These are phyloP conservation scores for Ceyx margarethae DNA, from an alignment of 2,113 vertebrate genomes.

Conservation along the genomic window DNA sequence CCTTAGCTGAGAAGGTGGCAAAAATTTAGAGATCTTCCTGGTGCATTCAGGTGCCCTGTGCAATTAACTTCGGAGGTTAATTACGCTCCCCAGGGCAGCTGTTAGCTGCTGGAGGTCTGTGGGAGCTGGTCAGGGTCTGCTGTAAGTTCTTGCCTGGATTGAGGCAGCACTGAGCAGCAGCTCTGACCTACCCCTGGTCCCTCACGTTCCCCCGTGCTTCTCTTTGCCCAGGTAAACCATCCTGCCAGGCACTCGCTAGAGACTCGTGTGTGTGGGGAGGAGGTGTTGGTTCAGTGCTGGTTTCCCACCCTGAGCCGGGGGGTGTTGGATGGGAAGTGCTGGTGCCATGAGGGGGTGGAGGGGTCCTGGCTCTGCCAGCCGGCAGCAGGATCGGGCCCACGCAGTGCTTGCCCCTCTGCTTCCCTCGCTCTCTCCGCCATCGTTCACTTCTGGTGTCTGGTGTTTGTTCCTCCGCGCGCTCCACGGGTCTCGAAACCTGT, in stretches of 20 bases:
- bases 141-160: neutral
- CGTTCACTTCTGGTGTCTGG: neutral
- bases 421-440: fast-evolving
- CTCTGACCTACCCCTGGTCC: neutral
- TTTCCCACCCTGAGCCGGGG: neutral
- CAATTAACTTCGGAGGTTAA: neutral
- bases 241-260: neutral
- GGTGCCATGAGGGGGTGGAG: fast-evolving
- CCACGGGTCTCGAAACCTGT: neutral
- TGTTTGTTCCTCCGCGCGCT: neutral
- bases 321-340: neutral
- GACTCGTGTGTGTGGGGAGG: neutral
- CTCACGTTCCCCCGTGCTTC: fast-evolving
- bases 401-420: neutral
- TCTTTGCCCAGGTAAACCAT: neutral
- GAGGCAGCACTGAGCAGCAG: neutral
- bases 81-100: neutral
- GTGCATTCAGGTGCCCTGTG: fast-evolving
- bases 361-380: neutral
- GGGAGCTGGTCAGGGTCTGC: neutral
- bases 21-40: neutral
- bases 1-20: neutral
- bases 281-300: neutral
- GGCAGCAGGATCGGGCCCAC: neutral
- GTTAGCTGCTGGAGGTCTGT: neutral